A percentile compares a stretch with the other conserved stretches of the same genome.
Evolutionary conservation across 2,888 invertebrate genomes (phyloP).

Genomic region (Pachycephus smyrnensis): DNA sequence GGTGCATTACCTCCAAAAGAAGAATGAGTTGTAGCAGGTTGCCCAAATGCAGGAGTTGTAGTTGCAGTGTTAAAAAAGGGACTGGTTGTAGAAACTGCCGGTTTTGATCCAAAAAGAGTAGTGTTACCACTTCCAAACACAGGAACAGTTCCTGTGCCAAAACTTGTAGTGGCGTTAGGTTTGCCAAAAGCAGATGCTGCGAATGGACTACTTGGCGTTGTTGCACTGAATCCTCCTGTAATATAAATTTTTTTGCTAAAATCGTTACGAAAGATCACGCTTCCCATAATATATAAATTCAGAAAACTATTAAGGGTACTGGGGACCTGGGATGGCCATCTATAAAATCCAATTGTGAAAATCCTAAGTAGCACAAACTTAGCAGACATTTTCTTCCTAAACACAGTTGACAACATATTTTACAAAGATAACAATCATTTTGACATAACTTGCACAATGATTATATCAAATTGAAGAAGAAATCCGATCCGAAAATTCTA

Average conservation of each 20-base stretch:
- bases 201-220: slow-evolving; percentile 70
- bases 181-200: slow-evolving; percentile 70
- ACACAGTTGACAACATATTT: too few relatives aligned
- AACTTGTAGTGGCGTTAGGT: slow-evolving; percentile 72
- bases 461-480: too few relatives aligned
- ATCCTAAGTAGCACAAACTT: too few relatives aligned
- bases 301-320: slow-evolving; percentile 17
- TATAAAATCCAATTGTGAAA: too few relatives aligned
- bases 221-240: slow-evolving; percentile 69
- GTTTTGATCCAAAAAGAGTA: slow-evolving; percentile 71
- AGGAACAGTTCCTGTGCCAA: slow-evolving; percentile 74
- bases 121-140: slow-evolving; percentile 76
- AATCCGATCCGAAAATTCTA: too few relatives aligned
- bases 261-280: background rate
- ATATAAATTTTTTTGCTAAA: background rate
- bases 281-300: slow-evolving; percentile 8
- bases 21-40: slow-evolving; percentile 70
- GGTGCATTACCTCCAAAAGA: slow-evolving; percentile 60
- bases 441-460: too few relatives aligned
- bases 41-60: slow-evolving; percentile 76
- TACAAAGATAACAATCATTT: too few relatives aligned
- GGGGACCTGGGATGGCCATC: too few relatives aligned
- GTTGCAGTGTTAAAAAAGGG: slow-evolving; percentile 76
- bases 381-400: too few relatives aligned
- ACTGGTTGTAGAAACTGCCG: slow-evolving; percentile 67